Base-by-base conservation (phyloP, 2,797 vertebrate genomes). In the Pangasius macronema region DNA sequence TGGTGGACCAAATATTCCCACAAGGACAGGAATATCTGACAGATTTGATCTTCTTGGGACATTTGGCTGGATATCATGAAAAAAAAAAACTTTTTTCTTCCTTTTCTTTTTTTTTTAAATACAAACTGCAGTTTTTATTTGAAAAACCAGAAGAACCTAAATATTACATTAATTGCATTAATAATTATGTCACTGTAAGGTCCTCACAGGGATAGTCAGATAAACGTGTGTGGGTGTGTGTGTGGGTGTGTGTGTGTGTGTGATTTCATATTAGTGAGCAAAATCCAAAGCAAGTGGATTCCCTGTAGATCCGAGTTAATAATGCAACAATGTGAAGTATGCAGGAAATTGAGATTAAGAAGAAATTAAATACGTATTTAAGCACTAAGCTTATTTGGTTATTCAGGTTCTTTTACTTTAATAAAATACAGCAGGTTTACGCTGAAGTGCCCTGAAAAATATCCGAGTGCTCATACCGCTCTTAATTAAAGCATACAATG, bases 291-390 rank as follows among this genome's bases (percentile, higher is more conserved):
- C n/a, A 30, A 72, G 68, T 59, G 59, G 18, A 27, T 67, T 67
- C 55, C 76, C 70, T 79, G 55, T 67, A 85, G 61, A 88, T 77
- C 65, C 70, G 30, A 86, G 76, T 59, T 88, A 76, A 77, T 87
- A 84, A 89, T 84, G 27, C 63, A 89, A 90, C 79, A 59, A 84
- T 79, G 55, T 83, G 55, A 87, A 87, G 87, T 88, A 90, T 88
- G 89, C 85, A 88, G 86, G 86, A 90, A 88, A 89, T 85, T 87
- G 75, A 68, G 59, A 88, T 72, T 88, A 55, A 82, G 81, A 87
- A 30, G 30, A 55, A 88, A 86, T 89, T 72, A 85, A 22, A 76
- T 9, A 51, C 65, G 63, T 63, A 88, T 83, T 86, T 88, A 90
- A 76, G 53, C 59, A 16, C 49, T 46, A 46, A 63, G 75, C 53